These are phyloP conservation scores for Hydropotes inermis DNA, from an alignment of 2,113 vertebrate species.

Conservation along the genomic window DNA sequence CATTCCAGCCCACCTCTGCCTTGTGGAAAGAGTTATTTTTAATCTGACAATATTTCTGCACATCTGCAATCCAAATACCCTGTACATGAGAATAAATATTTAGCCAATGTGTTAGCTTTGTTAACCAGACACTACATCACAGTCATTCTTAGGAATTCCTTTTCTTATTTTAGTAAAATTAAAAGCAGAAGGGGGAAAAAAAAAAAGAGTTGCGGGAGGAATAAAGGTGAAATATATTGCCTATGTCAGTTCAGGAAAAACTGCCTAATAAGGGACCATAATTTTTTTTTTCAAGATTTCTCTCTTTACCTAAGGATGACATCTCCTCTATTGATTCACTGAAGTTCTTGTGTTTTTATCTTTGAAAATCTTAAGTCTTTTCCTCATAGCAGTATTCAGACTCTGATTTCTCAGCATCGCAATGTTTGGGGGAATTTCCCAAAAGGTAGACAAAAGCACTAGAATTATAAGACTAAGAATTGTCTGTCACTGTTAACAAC, in stretches of 20 bases:
- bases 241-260: not conserved
- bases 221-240: not conserved
- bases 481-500: not conserved
- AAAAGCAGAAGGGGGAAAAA: not conserved
- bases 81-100: constrained; percentile 33
- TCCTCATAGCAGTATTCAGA: not conserved
- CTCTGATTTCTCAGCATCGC: not conserved
- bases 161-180: constrained; percentile 20
- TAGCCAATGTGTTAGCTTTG: not conserved
- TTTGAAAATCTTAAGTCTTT: constrained; percentile 31
- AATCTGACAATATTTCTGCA: not conserved
- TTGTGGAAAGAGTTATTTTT: constrained; percentile 20
- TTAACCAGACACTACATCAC: not conserved
- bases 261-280: not conserved
- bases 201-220: not conserved
- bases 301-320: constrained; percentile 22
- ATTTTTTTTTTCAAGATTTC: not conserved
- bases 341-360: constrained; percentile 2
- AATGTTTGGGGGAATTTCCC: not conserved
- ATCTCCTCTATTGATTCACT: not conserved
- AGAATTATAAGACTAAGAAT: not conserved
- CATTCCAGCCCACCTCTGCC: not conserved
- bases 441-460: not conserved
- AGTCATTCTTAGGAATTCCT: not conserved
- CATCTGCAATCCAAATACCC: constrained; percentile 20